These are phyloP conservation scores for Lydus trimaculatus DNA, from an alignment of 2,888 invertebrate species.

Conservation along the genomic window DNA sequence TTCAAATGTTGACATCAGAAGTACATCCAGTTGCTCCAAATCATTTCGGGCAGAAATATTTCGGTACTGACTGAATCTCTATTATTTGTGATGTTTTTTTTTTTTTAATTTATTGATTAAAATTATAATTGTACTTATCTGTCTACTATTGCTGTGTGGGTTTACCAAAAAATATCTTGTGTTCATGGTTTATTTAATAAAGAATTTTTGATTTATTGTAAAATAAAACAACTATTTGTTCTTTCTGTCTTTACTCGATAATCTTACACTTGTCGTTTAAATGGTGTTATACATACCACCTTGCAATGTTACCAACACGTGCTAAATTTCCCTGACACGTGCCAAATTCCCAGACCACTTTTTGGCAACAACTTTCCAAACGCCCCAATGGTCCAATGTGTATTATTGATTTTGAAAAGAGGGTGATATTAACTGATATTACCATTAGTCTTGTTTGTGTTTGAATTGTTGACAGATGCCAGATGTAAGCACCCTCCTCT, in stretches of 20 bases:
- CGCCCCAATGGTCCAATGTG: slow-evolving; percentile 41
- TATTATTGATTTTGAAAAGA: slow-evolving; percentile 42
- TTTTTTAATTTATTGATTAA: background rate
- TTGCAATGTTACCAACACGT: slow-evolving; percentile 54
- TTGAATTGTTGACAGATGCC: slow-evolving; percentile 48
- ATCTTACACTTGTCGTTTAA: slow-evolving; percentile 29
- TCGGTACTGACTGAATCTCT: slow-evolving; percentile 85
- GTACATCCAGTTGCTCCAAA: slow-evolving; percentile 94
- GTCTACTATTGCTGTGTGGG: background rate
- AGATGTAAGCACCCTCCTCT: slow-evolving; percentile 37
- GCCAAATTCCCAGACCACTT: slow-evolving; percentile 55
- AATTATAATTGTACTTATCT: background rate
- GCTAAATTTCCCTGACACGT: slow-evolving; percentile 59
- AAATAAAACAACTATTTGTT: too few relatives aligned
- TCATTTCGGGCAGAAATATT: slow-evolving; percentile 98
- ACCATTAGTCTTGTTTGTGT: slow-evolving; percentile 44
- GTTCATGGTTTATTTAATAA: slow-evolving; percentile 2
- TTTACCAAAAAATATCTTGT: background rate
- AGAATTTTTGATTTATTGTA: background rate
- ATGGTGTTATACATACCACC: slow-evolving; percentile 40
- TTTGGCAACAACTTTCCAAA: slow-evolving; percentile 39
- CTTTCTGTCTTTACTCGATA: background rate
- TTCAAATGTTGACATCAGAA: slow-evolving; percentile 97
- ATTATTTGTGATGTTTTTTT: background rate
- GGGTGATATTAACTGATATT: slow-evolving; percentile 47